Conservation (phyloP, 1,140 invertebrate species). For the Popillia japonica region DNA sequence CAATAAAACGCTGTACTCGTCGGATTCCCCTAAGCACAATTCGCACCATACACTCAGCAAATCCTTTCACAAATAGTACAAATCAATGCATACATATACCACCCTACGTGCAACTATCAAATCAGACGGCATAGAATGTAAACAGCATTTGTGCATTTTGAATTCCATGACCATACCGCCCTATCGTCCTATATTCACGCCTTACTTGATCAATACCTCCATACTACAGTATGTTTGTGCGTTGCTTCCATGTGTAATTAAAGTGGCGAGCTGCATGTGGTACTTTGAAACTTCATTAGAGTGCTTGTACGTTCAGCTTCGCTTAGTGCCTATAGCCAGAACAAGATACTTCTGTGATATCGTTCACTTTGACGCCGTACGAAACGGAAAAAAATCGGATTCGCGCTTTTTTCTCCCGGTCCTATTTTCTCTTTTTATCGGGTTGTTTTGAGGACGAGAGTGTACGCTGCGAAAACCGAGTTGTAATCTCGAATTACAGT, state of each 20-base stretch:
- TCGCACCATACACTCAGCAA: too few species aligned
- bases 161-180: neutral
- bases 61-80: neutral
- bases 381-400: slow-evolving; percentile 1
- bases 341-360: slow-evolving; percentile 27
- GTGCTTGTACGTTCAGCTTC: neutral
- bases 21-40: too few species aligned
- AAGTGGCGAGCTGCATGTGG: neutral
- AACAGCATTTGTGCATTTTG: slow-evolving; percentile 22
- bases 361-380: slow-evolving; percentile 3
- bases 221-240: neutral
- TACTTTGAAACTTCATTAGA: slow-evolving; percentile 22
- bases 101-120: neutral
- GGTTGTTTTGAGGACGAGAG: neutral
- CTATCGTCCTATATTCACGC: neutral
- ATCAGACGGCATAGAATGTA: neutral
- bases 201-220: neutral
- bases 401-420: neutral
- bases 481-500: neutral
- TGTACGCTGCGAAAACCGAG: neutral
- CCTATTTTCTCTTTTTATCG: neutral
- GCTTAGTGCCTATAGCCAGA: neutral
- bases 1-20: too few species aligned
- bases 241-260: neutral
- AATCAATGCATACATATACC: neutral